These are phyloP conservation scores for Dasysyrphus albostriatus DNA, from an alignment of 2,888 invertebrate species.

Conservation along the genomic window DNA sequence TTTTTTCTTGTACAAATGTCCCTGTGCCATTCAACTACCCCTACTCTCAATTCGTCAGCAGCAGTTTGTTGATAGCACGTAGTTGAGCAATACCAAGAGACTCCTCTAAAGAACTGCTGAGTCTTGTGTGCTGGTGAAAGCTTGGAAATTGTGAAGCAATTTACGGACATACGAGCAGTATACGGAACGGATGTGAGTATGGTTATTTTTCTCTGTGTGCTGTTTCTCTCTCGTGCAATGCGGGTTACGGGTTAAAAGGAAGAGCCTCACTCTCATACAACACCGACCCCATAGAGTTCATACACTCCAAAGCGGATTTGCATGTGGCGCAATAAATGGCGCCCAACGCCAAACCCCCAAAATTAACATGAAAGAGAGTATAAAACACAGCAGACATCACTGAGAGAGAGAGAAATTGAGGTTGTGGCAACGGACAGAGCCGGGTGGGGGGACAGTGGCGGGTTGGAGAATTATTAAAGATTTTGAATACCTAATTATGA, in stretches of 20 bases:
- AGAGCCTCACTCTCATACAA: neutral
- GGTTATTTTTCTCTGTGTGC: slow-evolving; percentile 50
- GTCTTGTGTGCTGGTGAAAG: slow-evolving; percentile 67
- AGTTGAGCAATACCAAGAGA: slow-evolving; percentile 49
- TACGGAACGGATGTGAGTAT: slow-evolving; percentile 20
- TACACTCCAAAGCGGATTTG: slow-evolving; percentile 32
- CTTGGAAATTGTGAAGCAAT: slow-evolving; percentile 66
- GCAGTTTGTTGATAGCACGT: slow-evolving; percentile 21
- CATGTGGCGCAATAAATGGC: slow-evolving; percentile 37
- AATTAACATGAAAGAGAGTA: slow-evolving; percentile 26
- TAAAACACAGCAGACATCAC: slow-evolving; percentile 32
- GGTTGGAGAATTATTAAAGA: slow-evolving; percentile 82
- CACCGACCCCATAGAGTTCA: slow-evolving; percentile 9
- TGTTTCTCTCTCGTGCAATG: slow-evolving; percentile 38
- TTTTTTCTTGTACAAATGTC: slow-evolving; percentile 67
- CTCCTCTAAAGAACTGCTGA: slow-evolving; percentile 47
- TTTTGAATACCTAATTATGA: slow-evolving; percentile 85
- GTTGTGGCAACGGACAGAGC: slow-evolving; percentile 38
- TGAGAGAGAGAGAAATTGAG: slow-evolving; percentile 23
- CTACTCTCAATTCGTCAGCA: slow-evolving; percentile 17
- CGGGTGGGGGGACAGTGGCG: slow-evolving; percentile 70
- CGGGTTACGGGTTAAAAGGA: neutral
- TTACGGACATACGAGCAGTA: slow-evolving; percentile 4
- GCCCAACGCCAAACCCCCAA: slow-evolving; percentile 35
- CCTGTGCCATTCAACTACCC: slow-evolving; percentile 29